Base-by-base conservation (phyloP, 1,140 invertebrate species). In the Drosophila ananassae region DNA sequence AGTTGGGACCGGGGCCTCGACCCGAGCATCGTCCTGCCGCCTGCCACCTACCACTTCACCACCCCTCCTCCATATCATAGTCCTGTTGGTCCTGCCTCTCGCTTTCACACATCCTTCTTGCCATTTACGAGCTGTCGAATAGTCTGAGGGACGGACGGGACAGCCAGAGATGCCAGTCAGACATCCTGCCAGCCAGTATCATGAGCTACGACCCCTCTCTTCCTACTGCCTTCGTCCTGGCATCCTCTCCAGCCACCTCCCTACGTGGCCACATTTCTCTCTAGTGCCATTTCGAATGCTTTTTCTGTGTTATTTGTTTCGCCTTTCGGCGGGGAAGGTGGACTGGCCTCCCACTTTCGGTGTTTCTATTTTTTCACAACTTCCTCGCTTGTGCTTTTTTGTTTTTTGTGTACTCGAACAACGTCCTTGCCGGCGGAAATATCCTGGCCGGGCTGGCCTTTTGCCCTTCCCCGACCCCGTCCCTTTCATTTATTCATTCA, bases 281-380 rank as follows among this genome's bases (percentile, higher is more conserved):
- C 78, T 73, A 87, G 83, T 87, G 83, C 83, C 83, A 87, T 87
- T 87, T 67, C 83, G 84, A 73, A 89, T 89, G 83, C 79, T 89
- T 89, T 89, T 89, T 83, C 83, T 83, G 59, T 87, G 78, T 89
- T 89, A 89, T 79, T 89, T 83, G 84, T 89, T 89, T 83, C 79
- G 79, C 79, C 83, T 89, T 82, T 68, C 66, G 75, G 63, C 68
- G 55, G 62, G 46, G 58, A 21, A 32, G 17, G 17, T 17, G 17
- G 17, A 17, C 17, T 17, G 54, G 60, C n/a, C 46, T 53, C 48
- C 46, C 44, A 17, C 60, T 17, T 25, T 64, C 30, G 44, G 39
- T 21, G 44, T 62, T 63, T 37, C 71, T 47, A 74, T 62, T 54
- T 79, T 60, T 68, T 68, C 63, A 52, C 59, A 63, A 67, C 67